Percentiles rank a stretch among this genome's conserved stretches.
Conservation (phyloP, 92 coral and sea anemone genomes). For the Diadumene lineata region DNA sequence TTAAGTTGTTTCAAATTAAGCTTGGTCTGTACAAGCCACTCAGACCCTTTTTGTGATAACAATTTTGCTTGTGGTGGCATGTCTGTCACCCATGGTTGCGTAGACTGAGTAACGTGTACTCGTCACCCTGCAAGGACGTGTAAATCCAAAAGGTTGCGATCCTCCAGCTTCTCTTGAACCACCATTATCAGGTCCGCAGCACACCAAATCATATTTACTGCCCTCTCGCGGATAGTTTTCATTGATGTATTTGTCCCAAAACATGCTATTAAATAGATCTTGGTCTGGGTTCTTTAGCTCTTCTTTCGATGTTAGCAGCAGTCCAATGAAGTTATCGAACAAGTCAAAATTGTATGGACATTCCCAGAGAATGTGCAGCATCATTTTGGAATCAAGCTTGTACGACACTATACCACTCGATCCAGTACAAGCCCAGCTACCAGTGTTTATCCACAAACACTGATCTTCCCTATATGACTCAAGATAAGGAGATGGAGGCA, state of each 20-base stretch:
- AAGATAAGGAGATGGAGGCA: conserved; percentile 31
- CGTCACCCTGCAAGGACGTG: conserved; percentile 22
- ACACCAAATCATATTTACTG: conserved; percentile 38
- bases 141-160: conserved; percentile 27
- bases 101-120: conserved; percentile 23
- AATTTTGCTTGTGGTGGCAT: conserved; percentile 41
- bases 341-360: conserved; percentile 40
- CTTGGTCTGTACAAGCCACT: too few species aligned
- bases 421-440: conserved; percentile 40
- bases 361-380: conserved; percentile 44
- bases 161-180: conserved; percentile 36
- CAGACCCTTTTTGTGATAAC: too few species aligned
- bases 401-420: conserved; percentile 48
- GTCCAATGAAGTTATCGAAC: conserved; percentile 46
- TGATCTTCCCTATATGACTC: conserved; percentile 25
- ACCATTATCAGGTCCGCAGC: conserved; percentile 49
- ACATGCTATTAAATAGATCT: conserved; percentile 23
- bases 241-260: conserved; percentile 12
- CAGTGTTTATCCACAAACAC: conserved; percentile 37
- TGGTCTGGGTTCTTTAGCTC: conserved; percentile 13
- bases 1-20: too few species aligned
- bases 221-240: conserved; percentile 18
- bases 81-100: conserved; percentile 51
- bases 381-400: conserved; percentile 21
- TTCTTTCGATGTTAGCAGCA: conserved; percentile 32